These are phyloP conservation scores for Synchiropus splendidus DNA, from an alignment of 2,113 vertebrate species.

Conservation along the genomic window DNA sequence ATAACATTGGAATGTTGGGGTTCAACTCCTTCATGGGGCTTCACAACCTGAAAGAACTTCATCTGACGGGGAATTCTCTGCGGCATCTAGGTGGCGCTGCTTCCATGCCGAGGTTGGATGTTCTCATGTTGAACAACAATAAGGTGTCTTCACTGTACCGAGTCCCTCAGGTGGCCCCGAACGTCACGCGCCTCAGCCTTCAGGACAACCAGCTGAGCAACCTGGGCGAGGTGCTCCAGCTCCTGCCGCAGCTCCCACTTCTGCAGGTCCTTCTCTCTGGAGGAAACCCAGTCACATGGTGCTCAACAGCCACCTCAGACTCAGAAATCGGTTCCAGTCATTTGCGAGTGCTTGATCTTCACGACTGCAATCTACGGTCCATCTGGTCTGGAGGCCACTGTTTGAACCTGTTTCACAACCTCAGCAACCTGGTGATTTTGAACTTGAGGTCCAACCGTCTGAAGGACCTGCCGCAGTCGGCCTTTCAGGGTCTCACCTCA, in stretches of 20 bases:
- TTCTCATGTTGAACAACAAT: slow-evolving; percentile 64
- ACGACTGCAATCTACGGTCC: slow-evolving; percentile 71
- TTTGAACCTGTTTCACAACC: slow-evolving; percentile 70
- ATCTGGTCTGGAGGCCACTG: slow-evolving; percentile 70
- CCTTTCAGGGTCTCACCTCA: slow-evolving; percentile 71
- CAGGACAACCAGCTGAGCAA: slow-evolving; percentile 67
- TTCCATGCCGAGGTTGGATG: slow-evolving; percentile 41
- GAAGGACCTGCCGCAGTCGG: slow-evolving; percentile 60
- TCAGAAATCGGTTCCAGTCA: slow-evolving; percentile 13
- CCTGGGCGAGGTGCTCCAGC: slow-evolving; percentile 51
- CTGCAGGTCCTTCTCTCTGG: slow-evolving; percentile 55
- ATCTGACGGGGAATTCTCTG: slow-evolving; percentile 77
- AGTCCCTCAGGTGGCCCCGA: slow-evolving; percentile 13
- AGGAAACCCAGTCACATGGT: slow-evolving; percentile 68
- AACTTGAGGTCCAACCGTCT: slow-evolving; percentile 70
- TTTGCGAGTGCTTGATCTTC: slow-evolving; percentile 68
- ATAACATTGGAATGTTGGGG: slow-evolving; percentile 74
- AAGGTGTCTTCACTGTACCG: slow-evolving; percentile 40
- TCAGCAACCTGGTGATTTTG: slow-evolving; percentile 59
- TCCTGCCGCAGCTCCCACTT: slow-evolving; percentile 46
- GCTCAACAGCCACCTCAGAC: slow-evolving; percentile 6
- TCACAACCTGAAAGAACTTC: slow-evolving; percentile 45
- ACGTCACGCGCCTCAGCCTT: slow-evolving; percentile 51
- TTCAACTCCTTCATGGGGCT: slow-evolving; percentile 61
- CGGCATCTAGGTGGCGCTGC: slow-evolving; percentile 45